These are phyloP conservation scores for Pseudochirops corinnae DNA, from an alignment of 2,797 vertebrate species.

Conservation along the genomic window DNA sequence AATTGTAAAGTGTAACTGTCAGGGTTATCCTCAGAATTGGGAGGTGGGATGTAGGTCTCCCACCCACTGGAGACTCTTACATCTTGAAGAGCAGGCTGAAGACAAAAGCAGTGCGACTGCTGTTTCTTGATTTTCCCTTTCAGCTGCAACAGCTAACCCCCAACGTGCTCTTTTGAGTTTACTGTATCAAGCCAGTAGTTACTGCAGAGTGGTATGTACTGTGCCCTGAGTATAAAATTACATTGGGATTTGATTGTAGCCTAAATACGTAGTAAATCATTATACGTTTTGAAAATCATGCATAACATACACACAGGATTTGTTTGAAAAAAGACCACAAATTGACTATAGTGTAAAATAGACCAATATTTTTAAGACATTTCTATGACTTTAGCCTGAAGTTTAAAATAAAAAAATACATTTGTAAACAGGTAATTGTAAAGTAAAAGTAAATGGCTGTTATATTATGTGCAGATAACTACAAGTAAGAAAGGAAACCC, in stretches of 20 bases:
- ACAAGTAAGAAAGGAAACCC: slow-evolving; percentile 40
- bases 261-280: slow-evolving; percentile 77
- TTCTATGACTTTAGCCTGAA: slow-evolving; percentile 59
- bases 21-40: slow-evolving; percentile 84
- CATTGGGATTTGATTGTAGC: slow-evolving; percentile 76
- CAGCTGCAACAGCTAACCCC: slow-evolving; percentile 82
- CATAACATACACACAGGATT: slow-evolving; percentile 75
- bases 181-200: slow-evolving; percentile 80
- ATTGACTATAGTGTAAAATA: slow-evolving; percentile 49
- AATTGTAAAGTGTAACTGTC: slow-evolving; percentile 85
- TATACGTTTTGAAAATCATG: slow-evolving; percentile 73
- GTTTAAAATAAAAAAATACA: slow-evolving; percentile 63
- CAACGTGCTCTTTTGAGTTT: slow-evolving; percentile 82
- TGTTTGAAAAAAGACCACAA: slow-evolving; percentile 68
- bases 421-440: slow-evolving; percentile 75
- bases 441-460: slow-evolving; percentile 39
- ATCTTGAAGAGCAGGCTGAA: slow-evolving; percentile 85
- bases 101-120: slow-evolving; percentile 84
- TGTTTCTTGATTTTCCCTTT: slow-evolving; percentile 87
- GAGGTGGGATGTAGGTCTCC: slow-evolving; percentile 84
- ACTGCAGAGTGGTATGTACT: slow-evolving; percentile 73
- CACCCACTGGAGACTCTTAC: slow-evolving; percentile 85
- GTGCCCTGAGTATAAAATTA: slow-evolving; percentile 83
- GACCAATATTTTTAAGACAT: slow-evolving; percentile 50
- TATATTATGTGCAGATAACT: slow-evolving; percentile 25